phyloP scores from a whole-genome alignment of 2,888 invertebrate species.

The Megaustenia siamemsis region DNA sequence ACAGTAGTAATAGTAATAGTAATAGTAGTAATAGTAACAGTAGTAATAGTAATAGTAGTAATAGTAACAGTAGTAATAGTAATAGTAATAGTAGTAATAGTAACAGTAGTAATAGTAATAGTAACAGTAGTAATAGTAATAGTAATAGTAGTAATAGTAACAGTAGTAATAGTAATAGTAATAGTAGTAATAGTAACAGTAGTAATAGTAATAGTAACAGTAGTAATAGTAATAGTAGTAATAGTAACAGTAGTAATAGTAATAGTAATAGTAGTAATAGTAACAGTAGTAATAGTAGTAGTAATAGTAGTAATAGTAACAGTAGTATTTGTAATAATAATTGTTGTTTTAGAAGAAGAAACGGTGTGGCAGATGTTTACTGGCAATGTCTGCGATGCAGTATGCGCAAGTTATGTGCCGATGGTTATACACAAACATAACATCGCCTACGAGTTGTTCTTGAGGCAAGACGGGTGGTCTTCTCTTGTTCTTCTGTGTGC shows the following conservation, averaged over 20 bases:
- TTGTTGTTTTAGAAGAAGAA: not conserved
- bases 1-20: not conserved
- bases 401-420: too few species aligned
- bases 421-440: too few species aligned
- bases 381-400: too few species aligned
- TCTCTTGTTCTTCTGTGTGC: too few species aligned
- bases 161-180: not conserved
- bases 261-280: conserved; percentile 6
- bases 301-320: conserved; percentile 24
- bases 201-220: conserved; percentile 6
- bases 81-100: conserved; percentile 9
- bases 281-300: conserved; percentile 24
- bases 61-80: not conserved
- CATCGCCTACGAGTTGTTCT: too few species aligned
- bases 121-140: conserved; percentile 9
- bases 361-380: too few species aligned
- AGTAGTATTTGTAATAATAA: too few species aligned
- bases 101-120: conserved; percentile 12
- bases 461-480: too few species aligned
- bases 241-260: conserved; percentile 24
- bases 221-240: conserved; percentile 24
- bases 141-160: not conserved
- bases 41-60: conserved; percentile 31
- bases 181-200: not conserved
- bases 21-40: not conserved